Percentiles rank a stretch among this genome's conserved stretches.
phyloP scores from a whole-genome alignment of 2,888 invertebrate species.

The Clusia tigrina region DNA sequence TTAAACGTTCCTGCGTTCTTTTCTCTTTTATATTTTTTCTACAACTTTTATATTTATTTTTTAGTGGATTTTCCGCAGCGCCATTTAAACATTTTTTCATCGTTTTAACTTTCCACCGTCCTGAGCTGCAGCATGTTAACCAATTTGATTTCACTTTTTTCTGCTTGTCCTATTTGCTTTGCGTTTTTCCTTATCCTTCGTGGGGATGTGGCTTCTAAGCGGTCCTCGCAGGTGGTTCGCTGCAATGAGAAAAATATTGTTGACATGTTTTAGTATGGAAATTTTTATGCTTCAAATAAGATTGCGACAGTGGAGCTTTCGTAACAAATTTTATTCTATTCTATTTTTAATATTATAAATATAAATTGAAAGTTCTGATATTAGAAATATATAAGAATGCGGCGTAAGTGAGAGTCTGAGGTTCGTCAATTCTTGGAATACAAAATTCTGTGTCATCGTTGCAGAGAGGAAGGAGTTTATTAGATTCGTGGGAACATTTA shows the following conservation, averaged over 20 bases:
- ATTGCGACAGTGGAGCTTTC: no score
- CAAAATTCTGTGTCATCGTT: no score
- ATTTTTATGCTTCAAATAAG: slow-evolving; percentile 3
- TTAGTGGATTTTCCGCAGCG: neutral
- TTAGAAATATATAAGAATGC: no score
- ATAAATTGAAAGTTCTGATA: neutral
- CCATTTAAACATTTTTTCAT: neutral
- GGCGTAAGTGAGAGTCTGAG: no score
- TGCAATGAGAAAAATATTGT: slow-evolving; percentile 1
- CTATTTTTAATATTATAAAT: no score
- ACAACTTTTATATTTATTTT: no score
- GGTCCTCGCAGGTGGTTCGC: neutral
- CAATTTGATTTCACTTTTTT: neutral
- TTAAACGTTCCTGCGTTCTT: no score
- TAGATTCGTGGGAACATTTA: no score
- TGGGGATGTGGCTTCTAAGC: neutral
- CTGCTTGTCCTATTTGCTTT: neutral
- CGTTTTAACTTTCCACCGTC: neutral
- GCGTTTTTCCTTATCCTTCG: neutral
- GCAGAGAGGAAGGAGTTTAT: no score
- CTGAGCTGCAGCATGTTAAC: neutral
- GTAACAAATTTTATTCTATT: no score
- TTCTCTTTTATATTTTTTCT: no score
- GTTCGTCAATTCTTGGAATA: no score
- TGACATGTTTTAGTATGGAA: neutral